phyloP scores from a whole-genome alignment of 2,797 vertebrate species.

The Macropodus opercularis region DNA sequence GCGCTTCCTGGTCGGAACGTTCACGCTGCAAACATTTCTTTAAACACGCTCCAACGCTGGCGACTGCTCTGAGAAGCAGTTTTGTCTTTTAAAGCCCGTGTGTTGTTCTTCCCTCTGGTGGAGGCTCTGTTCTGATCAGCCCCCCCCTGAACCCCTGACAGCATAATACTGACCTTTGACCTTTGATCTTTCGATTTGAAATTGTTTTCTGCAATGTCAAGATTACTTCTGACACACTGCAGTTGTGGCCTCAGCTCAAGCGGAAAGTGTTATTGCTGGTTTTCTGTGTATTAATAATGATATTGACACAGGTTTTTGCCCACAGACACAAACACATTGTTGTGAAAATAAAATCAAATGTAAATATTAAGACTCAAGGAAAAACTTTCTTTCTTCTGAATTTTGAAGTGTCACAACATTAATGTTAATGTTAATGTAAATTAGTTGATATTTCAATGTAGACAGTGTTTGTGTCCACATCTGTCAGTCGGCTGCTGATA shows the following conservation, averaged over 20 bases:
- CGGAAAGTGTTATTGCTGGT: conserved; percentile 39
- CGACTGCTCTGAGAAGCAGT: conserved; percentile 4
- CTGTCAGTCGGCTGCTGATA: not conserved
- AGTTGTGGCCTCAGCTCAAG: conserved; percentile 58
- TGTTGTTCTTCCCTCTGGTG: conserved; percentile 1
- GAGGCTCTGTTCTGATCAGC: conserved; percentile 34
- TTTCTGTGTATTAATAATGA: too few relatives aligned
- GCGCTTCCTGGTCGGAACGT: too few relatives aligned
- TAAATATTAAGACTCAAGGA: too few relatives aligned
- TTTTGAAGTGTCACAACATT: too few relatives aligned
- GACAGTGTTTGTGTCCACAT: not conserved
- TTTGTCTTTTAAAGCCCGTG: not conserved
- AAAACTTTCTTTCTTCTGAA: too few relatives aligned
- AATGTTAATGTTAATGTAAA: not conserved
- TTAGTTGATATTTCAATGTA: not conserved
- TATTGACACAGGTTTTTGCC: too few relatives aligned
- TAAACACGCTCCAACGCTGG: conserved; percentile 27
- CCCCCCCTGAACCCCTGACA: conserved; percentile 58
- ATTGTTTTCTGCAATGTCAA: conserved; percentile 78
- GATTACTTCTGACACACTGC: conserved; percentile 77
- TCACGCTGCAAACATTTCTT: conserved; percentile 46
- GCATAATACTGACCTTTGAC: conserved; percentile 79
- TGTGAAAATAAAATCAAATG: too few relatives aligned
- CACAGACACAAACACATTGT: too few relatives aligned
- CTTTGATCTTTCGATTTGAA: conserved; percentile 75